A percentile compares a stretch with the other conserved stretches of the same genome.
Conservation (phyloP, 2,888 invertebrate genomes). For the Leistus spinibarbis region DNA sequence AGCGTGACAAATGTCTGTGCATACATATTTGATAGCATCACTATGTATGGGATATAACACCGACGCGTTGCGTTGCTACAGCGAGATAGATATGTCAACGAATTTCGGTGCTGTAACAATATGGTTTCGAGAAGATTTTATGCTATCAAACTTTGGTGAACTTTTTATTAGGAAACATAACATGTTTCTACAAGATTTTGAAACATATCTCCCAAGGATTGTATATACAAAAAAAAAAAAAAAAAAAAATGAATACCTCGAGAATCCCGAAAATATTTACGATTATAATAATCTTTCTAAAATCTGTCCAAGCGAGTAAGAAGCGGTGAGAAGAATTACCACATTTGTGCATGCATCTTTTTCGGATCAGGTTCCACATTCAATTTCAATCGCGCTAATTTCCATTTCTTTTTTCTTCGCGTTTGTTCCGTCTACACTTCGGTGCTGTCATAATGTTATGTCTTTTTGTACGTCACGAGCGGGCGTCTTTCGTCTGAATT, state of each 20-base stretch:
- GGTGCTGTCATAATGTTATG: background rate
- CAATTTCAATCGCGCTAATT: background rate
- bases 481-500: background rate
- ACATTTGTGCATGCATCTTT: background rate
- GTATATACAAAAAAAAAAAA: no score
- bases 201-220: no score
- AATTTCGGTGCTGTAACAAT: background rate
- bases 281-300: no score
- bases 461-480: background rate
- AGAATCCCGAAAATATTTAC: no score
- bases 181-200: no score
- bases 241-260: no score
- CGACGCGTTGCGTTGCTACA: no score
- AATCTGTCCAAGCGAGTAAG: no score
- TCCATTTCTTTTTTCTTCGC: background rate
- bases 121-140: background rate
- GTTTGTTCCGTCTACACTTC: background rate
- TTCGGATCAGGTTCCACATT: background rate
- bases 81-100: background rate
- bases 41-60: background rate
- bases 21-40: constrained; percentile 6
- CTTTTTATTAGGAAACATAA: background rate
- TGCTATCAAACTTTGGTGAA: background rate
- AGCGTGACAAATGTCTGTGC: constrained; percentile 1
- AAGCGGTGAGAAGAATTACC: background rate